Evolutionary conservation across 2,797 vertebrate species (phyloP), one percentile per base, ranked within the genome.

Genomic region (Gadopsis bispinosus): DNA sequence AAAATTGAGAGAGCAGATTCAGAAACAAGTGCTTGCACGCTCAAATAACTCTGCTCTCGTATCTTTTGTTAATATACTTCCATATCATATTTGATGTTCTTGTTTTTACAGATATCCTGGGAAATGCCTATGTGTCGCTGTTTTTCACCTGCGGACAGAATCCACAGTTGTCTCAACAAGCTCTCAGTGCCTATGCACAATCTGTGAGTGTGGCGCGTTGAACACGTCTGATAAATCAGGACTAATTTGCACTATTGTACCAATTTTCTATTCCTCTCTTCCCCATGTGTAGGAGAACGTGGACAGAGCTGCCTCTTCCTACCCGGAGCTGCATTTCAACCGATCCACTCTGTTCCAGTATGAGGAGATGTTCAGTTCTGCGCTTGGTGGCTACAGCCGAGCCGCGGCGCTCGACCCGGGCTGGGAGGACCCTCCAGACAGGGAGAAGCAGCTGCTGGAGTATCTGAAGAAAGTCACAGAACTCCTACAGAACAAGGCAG

Each of bases 61-160:
- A 43, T 33, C 26, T 56, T 56, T 54, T 19, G 31, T 29, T 1
- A 31, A 13, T 33, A 8, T n/a, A n/a, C 29, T 14, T 50, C 10
- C 29, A 13, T 4, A 39, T 39, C 4, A 9, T 31, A 9, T 16
- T 59, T 47, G 4, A 20, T 74, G 33, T 48, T 59, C 0, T n/a
- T 84, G 5, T 72, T 86, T 77, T 86, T 65, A 74, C 94, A 98
- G 97, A 97, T 88, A 96, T 97, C 79, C 90, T 98, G 72, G 97
- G 97, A 76, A 98, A 98, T 72, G 97, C 97, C 11, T 96, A 97
- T 8, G 95, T 98, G 75, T 97, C 96, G 37, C 92, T 98, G 55
- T 98, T 97, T 90, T 98, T 98, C 90, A 95, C 92, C 60, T 95
- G 96, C 31, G 97, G 97, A 73, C 97, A 98, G 93, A 97, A 96